A percentile compares a stretch with the other conserved stretches of the same genome.
Evolutionary conservation across 1,140 invertebrate genomes (phyloP).

Genomic region (Archegozetes longisetosus): DNA sequence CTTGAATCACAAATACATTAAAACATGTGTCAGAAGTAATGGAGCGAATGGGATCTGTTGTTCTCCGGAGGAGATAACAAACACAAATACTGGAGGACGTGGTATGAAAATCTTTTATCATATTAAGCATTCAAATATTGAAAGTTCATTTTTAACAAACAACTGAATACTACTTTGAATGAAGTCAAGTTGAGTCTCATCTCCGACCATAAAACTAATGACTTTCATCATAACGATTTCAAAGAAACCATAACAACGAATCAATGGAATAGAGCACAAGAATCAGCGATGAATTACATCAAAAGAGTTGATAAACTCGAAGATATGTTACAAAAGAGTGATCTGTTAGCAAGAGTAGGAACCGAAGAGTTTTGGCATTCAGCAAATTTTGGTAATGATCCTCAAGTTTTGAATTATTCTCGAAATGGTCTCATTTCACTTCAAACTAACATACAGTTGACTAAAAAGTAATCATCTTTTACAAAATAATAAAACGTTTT

Average conservation of each 20-base stretch:
- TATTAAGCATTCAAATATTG: neutral
- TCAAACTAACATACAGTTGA: neutral
- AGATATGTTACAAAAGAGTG: neutral
- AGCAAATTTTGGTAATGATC: slow-evolving; percentile 6
- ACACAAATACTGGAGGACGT: neutral
- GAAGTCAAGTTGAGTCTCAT: neutral
- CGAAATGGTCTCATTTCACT: neutral
- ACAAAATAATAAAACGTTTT: neutral
- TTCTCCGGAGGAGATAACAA: neutral
- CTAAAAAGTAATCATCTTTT: neutral
- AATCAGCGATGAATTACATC: neutral
- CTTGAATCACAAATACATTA: neutral
- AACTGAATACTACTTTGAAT: no score
- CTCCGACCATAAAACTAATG: neutral
- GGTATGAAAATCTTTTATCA: neutral
- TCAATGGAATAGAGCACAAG: neutral
- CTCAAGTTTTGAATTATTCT: neutral
- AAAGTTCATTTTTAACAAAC: neutral
- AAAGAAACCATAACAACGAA: neutral
- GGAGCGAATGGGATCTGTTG: neutral
- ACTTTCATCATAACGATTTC: no score
- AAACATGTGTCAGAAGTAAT: neutral
- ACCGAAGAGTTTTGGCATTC: slow-evolving; percentile 9
- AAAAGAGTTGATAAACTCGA: neutral
- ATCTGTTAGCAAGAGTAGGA: neutral